Evolutionary conservation across 2,113 vertebrate genomes (phyloP).

Genomic region (Calidris pygmaea): DNA sequence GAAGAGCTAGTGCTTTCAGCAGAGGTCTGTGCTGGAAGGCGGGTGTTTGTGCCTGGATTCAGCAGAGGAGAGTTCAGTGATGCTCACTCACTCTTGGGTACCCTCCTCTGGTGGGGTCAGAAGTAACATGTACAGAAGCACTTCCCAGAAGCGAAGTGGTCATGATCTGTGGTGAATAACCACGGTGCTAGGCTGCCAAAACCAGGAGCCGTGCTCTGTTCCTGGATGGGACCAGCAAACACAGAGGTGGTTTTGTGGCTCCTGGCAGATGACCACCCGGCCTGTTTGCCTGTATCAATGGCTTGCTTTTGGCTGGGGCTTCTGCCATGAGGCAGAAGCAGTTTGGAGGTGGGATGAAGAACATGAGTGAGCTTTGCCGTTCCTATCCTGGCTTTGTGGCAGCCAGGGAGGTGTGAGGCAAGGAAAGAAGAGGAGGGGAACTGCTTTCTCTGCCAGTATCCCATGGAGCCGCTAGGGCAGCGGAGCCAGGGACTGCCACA

Average conservation of each 20-base stretch:
- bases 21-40: background rate
- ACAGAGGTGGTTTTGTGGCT: background rate
- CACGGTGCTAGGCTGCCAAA: background rate
- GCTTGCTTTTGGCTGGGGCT: rapidly evolving
- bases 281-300: rapidly evolving
- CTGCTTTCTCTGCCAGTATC: background rate
- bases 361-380: background rate
- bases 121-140: background rate
- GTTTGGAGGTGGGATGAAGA: background rate
- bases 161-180: background rate
- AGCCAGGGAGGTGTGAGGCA: background rate
- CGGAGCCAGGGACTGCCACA: background rate
- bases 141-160: background rate
- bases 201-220: background rate
- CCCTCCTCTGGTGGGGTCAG: background rate
- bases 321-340: background rate
- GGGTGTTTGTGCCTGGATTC: background rate
- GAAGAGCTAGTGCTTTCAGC: background rate
- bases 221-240: background rate
- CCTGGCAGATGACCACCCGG: rapidly evolving
- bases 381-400: background rate
- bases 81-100: background rate
- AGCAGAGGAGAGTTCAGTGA: rapidly evolving
- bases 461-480: background rate
- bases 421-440: background rate